Evolutionary conservation across 1,140 invertebrate species (phyloP), one percentile per base, ranked within the genome.

Genomic region (Drosophila orosa): DNA sequence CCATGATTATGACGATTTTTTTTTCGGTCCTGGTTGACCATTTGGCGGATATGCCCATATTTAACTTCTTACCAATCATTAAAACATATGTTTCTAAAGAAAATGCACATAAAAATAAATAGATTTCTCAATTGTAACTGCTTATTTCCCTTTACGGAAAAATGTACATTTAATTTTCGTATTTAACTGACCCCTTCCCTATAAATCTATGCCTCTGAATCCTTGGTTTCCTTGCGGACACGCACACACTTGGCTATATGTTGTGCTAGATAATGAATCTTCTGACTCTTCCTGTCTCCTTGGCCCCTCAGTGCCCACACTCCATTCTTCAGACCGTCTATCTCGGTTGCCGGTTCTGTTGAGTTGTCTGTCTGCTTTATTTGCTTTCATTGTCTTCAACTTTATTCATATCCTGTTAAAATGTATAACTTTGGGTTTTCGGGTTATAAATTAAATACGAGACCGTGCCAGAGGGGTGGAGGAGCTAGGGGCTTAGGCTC

Each of bases 381-480:
- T 89, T 89, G 84, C 85, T 80, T 89, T 89, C 80, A 84, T 89
- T 89, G 85, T 89, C 84, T 90, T 89, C 77, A 89, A 89, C 84
- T 89, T 89, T 89, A 89, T 89, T 89, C 84, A 89, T 89, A 89
- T 89, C 84, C 84, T 89, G 84, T 84, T 89, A 84, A 89, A 89
- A 89, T 89, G 84, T 89, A 89, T 89, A 89, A 89, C 84, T 89
- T 89, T 90, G 80, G 77, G 80, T 82, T 89, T 89, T 80, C 74
- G 80, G 80, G 84, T 89, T 89, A 89, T 89, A 89, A 89, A 89
- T 89, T 89, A 89, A 90, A 89, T 89, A 74, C 84, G 61, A 54
- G 27, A 13, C 60, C 37, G 1, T 12, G 45, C 9, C 22, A 15
- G 10, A 17, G 13, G 35, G 10, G 10, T 15, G 6, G 5, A 0